Conservation (phyloP, 2,113 vertebrate genomes). For the Alaudala cheleensis region DNA sequence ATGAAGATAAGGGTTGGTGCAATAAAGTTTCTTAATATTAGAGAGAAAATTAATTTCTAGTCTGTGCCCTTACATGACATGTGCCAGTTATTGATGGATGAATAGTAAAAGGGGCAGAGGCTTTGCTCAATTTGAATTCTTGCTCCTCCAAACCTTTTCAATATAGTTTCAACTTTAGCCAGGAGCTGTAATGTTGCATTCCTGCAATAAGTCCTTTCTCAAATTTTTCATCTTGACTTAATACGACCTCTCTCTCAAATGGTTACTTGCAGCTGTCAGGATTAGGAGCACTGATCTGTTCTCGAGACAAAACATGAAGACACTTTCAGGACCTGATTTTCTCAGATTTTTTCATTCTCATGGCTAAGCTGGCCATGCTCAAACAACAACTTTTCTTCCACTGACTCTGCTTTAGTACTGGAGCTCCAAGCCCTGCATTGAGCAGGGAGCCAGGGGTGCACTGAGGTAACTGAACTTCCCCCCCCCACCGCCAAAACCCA, state of each 20-base stretch:
- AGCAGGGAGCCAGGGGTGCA: not conserved
- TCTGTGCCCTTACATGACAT: conserved; percentile 8
- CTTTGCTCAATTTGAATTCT: not conserved
- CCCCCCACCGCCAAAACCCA: not conserved
- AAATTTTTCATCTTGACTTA: not conserved
- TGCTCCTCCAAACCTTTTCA: not conserved
- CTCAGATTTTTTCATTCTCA: not conserved
- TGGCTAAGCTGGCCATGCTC: not conserved
- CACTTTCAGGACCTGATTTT: not conserved
- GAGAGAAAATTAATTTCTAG: conserved; percentile 27
- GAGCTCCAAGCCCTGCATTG: not conserved
- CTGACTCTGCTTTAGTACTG: not conserved
- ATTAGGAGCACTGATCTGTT: not conserved
- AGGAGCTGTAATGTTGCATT: not conserved
- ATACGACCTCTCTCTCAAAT: not conserved
- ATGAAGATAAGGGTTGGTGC: conserved; percentile 29
- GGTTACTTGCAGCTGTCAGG: not conserved
- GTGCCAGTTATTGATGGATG: conserved; percentile 28
- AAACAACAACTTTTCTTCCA: not conserved
- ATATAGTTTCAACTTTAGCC: not conserved
- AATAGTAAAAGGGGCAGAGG: conserved; percentile 4
- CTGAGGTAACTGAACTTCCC: not conserved
- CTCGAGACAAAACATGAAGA: not conserved
- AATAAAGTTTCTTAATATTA: conserved; percentile 48
- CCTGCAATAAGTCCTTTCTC: not conserved